A percentile compares a stretch with the other conserved stretches of the same genome.
Evolutionary conservation across 2,113 vertebrate species (phyloP).

Genomic region (Sinocyclocheilus grahami): DNA sequence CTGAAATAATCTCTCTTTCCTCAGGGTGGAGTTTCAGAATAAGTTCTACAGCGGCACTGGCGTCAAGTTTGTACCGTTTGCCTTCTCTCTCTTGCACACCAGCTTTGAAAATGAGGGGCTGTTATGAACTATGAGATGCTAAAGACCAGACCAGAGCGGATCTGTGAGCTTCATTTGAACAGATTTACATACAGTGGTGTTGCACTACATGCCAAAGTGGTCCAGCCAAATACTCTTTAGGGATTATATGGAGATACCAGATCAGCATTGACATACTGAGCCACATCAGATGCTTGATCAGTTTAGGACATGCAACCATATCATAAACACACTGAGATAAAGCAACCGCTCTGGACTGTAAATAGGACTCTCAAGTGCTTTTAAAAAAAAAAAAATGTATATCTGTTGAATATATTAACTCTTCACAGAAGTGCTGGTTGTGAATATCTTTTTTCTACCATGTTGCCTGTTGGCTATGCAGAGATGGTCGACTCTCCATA

Average conservation of each 20-base stretch:
- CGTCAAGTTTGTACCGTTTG: conserved; percentile 92
- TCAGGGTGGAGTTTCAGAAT: conserved; percentile 98
- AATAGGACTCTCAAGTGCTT: background rate
- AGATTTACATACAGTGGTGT: conserved; percentile 11
- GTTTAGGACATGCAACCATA: too few relatives aligned
- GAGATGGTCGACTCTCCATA: background rate
- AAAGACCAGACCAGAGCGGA: conserved; percentile 38
- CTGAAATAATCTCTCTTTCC: background rate
- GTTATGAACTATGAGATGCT: conserved; percentile 67
- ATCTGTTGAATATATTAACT: background rate
- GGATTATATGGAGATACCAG: background rate
- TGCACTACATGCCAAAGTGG: conserved; percentile 79
- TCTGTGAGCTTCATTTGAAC: conserved; percentile 7
- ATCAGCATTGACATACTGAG: background rate
- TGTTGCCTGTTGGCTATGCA: background rate
- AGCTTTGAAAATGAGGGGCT: conserved; percentile 80
- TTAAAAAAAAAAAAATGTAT: background rate
- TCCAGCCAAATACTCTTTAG: conserved; percentile 70
- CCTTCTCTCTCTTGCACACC: conserved; percentile 86
- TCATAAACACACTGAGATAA: background rate
- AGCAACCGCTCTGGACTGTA: background rate
- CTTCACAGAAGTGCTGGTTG: background rate
- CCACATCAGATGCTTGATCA: too few relatives aligned
- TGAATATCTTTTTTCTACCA: background rate
- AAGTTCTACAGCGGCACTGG: conserved; percentile 94